These are phyloP conservation scores for Branchipolynoe longqiensis DNA, from an alignment of 2,888 invertebrate species.

Conservation along the genomic window DNA sequence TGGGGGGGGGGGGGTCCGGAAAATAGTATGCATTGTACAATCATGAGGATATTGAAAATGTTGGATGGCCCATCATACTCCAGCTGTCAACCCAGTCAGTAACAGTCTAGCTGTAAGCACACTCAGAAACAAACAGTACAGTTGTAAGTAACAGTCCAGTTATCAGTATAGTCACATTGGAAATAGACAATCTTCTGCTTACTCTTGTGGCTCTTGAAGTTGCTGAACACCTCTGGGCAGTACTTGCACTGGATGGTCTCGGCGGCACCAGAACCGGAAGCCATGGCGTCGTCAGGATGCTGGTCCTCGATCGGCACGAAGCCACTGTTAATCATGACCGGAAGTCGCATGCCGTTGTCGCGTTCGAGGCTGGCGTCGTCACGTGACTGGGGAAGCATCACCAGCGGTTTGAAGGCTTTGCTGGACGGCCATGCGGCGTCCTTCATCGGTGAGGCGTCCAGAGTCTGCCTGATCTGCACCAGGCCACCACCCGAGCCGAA, in stretches of 20 bases:
- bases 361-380: conserved; percentile 26
- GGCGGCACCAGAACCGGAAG: conserved; percentile 20
- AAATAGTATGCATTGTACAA: too few species aligned
- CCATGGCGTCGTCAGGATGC: conserved; percentile 61
- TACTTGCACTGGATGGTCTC: conserved; percentile 90
- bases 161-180: neutral
- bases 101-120: too few species aligned
- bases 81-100: too few species aligned
- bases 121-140: too few species aligned
- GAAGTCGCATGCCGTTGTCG: conserved; percentile 63
- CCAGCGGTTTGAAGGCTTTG: conserved; percentile 18
- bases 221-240: conserved; percentile 93
- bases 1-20: too few species aligned
- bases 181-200: too few species aligned
- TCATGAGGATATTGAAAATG: too few species aligned
- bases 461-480: neutral
- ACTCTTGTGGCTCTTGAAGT: conserved; percentile 93
- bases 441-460: neutral
- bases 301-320: conserved; percentile 53
- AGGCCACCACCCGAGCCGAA: conserved; percentile 30
- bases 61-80: too few species aligned
- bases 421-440: neutral
- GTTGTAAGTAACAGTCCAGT: conserved; percentile 84
- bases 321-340: conserved; percentile 62
- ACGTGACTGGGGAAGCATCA: conserved; percentile 34